A percentile compares a stretch with the other conserved stretches of the same genome.
Evolutionary conservation across 2,113 vertebrate species (phyloP).

Genomic region (Proterorhinus semilunaris): DNA sequence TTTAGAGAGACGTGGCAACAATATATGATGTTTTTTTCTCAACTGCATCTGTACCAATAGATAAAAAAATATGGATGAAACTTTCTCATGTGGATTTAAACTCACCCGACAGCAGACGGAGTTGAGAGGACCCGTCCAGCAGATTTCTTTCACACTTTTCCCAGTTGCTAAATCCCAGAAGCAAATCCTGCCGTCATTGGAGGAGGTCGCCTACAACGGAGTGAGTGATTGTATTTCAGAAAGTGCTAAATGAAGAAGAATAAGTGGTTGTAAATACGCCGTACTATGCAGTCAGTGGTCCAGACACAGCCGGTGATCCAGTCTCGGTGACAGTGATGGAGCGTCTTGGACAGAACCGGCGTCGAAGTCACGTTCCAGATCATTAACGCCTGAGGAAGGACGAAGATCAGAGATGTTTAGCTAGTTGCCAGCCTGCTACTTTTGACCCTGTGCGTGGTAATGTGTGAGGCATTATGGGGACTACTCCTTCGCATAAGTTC

Average conservation of each 20-base stretch:
- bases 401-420: too few species aligned
- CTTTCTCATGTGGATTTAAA: too few species aligned
- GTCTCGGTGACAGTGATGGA: conserved; percentile 82
- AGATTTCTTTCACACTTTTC: conserved; percentile 68
- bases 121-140: conserved; percentile 74
- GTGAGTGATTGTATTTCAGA: too few species aligned
- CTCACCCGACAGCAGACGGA: conserved; percentile 79
- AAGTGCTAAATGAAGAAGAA: too few species aligned
- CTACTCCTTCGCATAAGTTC: too few species aligned
- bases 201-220: conserved; percentile 76
- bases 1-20: too few species aligned
- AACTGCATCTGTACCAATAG: too few species aligned
- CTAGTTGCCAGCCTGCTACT: too few species aligned
- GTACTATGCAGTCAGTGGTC: conserved; percentile 65
- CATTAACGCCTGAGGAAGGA: conserved; percentile 72
- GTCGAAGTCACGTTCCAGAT: conserved; percentile 77
- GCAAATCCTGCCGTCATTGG: conserved; percentile 79
- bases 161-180: conserved; percentile 77
- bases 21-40: too few species aligned
- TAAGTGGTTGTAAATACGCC: neutral
- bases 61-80: too few species aligned
- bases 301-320: conserved; percentile 87
- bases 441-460: too few species aligned
- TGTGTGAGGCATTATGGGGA: too few species aligned
- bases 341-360: conserved; percentile 64